Conservation (phyloP, 2,113 vertebrate species). For the Actinemys pallida region DNA sequence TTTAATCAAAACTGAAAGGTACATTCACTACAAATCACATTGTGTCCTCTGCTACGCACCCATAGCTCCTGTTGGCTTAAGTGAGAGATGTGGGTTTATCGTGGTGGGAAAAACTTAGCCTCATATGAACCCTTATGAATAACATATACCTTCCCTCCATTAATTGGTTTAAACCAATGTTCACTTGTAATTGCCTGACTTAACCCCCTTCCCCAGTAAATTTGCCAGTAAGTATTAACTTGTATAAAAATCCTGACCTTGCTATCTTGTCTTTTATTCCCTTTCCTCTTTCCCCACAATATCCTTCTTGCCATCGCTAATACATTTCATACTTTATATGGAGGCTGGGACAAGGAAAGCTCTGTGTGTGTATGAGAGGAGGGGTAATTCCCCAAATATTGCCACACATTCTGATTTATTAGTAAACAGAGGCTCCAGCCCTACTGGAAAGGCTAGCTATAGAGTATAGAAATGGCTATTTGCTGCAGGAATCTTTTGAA, state of each 20-base stretch:
- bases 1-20: background rate
- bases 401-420: background rate
- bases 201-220: background rate
- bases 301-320: background rate
- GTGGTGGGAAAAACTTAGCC: background rate
- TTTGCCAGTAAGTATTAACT: background rate
- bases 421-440: background rate
- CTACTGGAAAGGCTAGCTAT: background rate
- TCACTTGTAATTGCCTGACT: background rate
- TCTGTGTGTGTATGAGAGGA: fast-evolving
- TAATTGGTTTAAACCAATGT: background rate
- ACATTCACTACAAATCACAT: background rate
- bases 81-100: background rate
- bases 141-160: background rate
- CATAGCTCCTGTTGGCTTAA: background rate
- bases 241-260: background rate
- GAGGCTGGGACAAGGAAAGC: background rate
- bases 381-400: background rate
- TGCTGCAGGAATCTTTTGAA: background rate
- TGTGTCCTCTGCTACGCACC: background rate
- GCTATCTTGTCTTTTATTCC: background rate
- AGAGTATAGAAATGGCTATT: background rate
- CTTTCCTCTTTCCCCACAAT: background rate
- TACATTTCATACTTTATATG: background rate
- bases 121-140: background rate